Evolutionary conservation across 2,888 invertebrate species (phyloP).

Genomic region (Phyto melanocephala): DNA sequence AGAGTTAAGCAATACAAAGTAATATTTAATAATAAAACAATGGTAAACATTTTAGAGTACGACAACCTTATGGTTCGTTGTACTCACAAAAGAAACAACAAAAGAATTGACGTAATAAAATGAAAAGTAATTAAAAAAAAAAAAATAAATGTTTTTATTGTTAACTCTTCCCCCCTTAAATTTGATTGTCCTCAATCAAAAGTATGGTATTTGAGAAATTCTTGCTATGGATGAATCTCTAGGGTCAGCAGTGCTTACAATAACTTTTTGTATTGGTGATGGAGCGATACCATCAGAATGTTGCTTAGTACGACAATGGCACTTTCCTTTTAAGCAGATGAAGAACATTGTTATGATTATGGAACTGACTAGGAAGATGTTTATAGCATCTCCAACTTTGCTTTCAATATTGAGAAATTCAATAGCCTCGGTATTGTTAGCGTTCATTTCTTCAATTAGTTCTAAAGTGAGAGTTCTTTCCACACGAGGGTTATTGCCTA

Average conservation of each 20-base stretch:
- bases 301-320: not conserved
- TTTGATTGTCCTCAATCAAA: slow-evolving; percentile 26
- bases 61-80: too few relatives aligned
- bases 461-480: not conserved
- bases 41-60: too few relatives aligned
- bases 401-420: not conserved
- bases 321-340: too few relatives aligned
- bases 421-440: not conserved
- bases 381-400: not conserved
- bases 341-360: too few relatives aligned
- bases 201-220: slow-evolving; percentile 12
- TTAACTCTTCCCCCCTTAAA: not conserved
- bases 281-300: not conserved
- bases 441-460: not conserved
- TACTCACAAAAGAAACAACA: too few relatives aligned
- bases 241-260: not conserved
- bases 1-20: too few relatives aligned
- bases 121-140: too few relatives aligned
- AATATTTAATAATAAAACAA: too few relatives aligned
- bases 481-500: not conserved
- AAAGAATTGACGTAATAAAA: too few relatives aligned
- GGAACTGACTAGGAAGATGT: too few relatives aligned
- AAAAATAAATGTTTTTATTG: too few relatives aligned
- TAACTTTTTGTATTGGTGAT: not conserved
- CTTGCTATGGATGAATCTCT: not conserved